phyloP scores from a whole-genome alignment of 2,888 invertebrate species.

The Cloeon dipterum region DNA sequence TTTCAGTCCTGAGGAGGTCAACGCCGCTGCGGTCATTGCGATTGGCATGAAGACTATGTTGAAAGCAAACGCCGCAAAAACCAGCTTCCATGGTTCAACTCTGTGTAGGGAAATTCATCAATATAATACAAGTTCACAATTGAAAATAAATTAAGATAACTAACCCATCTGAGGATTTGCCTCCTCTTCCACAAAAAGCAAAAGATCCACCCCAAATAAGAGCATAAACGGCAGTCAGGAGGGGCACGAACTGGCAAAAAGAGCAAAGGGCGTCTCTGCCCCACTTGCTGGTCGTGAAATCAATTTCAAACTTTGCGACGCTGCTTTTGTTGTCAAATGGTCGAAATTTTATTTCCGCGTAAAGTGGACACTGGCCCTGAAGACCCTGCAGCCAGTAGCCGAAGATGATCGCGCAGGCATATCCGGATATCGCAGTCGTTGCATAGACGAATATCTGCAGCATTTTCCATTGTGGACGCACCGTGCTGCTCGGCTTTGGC shows the following conservation, averaged over 20 bases:
- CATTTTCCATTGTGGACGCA: background rate
- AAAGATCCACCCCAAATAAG: background rate
- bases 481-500: background rate
- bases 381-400: background rate
- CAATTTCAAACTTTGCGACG: background rate
- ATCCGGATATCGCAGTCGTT: background rate
- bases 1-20: background rate
- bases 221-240: background rate
- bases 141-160: no score
- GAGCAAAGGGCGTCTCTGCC: background rate
- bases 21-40: background rate
- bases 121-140: no score
- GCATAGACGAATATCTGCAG: background rate
- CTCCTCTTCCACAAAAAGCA: background rate
- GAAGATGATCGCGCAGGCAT: background rate
- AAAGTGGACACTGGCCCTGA: background rate
- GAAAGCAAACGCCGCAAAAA: background rate
- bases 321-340: background rate
- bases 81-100: conserved; percentile 1
- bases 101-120: background rate
- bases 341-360: background rate
- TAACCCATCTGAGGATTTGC: background rate
- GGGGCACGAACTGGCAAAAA: background rate
- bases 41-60: background rate
- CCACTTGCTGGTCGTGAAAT: background rate